Conservation (phyloP, 2,888 invertebrate genomes). For the Lasioglossum oenotherae region DNA sequence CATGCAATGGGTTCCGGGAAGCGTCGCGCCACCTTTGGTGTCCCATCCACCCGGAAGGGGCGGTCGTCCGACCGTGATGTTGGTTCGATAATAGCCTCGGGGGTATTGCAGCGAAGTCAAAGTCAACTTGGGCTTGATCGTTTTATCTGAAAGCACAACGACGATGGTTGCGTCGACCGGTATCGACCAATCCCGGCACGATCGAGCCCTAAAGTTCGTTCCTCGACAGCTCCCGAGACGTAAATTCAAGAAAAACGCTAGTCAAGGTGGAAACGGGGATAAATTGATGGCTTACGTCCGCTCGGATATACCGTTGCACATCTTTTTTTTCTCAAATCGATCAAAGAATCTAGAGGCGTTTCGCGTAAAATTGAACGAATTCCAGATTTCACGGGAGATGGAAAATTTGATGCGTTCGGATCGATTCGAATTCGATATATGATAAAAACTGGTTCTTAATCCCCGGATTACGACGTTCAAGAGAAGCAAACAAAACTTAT, state of each 20-base stretch:
- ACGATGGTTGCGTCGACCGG: constrained; percentile 39
- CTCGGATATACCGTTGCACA: neutral
- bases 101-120: constrained; percentile 77
- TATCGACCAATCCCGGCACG: constrained; percentile 32
- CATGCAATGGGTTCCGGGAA: constrained; percentile 86
- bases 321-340: neutral
- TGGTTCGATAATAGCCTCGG: constrained; percentile 82
- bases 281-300: neutral
- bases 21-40: constrained; percentile 82
- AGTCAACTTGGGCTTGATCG: constrained; percentile 73
- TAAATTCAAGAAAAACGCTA: neutral
- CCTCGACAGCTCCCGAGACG: neutral
- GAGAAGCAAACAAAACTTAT: constrained; percentile 69
- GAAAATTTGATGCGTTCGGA: neutral
- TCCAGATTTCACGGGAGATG: neutral
- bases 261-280: neutral
- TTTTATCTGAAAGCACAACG: constrained; percentile 72
- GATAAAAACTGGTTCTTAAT: neutral
- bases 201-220: constrained; percentile 28
- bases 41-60: constrained; percentile 84
- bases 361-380: neutral
- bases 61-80: constrained; percentile 80
- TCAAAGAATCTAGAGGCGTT: neutral
- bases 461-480: constrained; percentile 36
- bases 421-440: neutral